Conservation (phyloP, 2,113 vertebrate genomes). For the Sander lucioperca region DNA sequence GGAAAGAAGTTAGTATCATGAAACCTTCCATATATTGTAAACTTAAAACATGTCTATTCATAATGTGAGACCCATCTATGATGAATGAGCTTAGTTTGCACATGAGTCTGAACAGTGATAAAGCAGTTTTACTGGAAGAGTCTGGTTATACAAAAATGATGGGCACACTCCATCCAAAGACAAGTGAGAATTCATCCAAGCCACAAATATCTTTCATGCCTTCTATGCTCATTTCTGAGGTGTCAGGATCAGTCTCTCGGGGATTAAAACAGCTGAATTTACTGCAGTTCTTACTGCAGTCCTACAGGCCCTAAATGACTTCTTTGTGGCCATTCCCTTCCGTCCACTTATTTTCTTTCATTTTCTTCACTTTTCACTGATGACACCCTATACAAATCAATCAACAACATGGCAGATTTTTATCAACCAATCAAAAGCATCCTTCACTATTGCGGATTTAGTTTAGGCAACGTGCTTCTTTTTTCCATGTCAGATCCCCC, state of each 20-base stretch:
- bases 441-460: not conserved
- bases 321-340: slow-evolving; percentile 30
- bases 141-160: slow-evolving; percentile 29
- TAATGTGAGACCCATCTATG: not conserved
- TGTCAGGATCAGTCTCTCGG: slow-evolving; percentile 65
- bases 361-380: not conserved
- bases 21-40: not conserved
- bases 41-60: not conserved
- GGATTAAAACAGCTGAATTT: slow-evolving; percentile 61
- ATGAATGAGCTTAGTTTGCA: not conserved
- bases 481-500: slow-evolving; percentile 2
- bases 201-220: slow-evolving; percentile 70
- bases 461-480: not conserved
- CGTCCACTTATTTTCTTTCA: slow-evolving; percentile 20
- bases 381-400: slow-evolving; percentile 12
- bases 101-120: slow-evolving; percentile 3
- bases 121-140: slow-evolving; percentile 7
- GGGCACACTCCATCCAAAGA: slow-evolving; percentile 14
- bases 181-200: slow-evolving; percentile 23
- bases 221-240: slow-evolving; percentile 68
- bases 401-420: slow-evolving; percentile 3
- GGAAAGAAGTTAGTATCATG: not conserved
- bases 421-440: not conserved
- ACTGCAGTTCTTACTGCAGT: slow-evolving; percentile 49
- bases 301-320: slow-evolving; percentile 67